These are phyloP conservation scores for Paracanthobrama guichenoti DNA, from an alignment of 2,113 vertebrate species.

Conservation along the genomic window DNA sequence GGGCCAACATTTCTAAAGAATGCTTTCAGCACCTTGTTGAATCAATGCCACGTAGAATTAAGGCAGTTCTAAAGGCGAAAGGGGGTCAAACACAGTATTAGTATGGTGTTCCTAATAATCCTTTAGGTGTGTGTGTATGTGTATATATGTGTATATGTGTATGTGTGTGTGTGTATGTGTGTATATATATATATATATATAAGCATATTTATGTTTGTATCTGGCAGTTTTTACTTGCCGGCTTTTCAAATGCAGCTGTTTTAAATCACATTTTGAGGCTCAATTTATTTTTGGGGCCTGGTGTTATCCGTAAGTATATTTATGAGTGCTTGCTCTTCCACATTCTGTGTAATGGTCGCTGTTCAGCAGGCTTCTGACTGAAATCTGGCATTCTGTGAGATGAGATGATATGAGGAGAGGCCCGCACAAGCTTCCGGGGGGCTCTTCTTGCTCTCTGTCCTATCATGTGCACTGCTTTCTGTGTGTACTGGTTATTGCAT, in stretches of 20 bases:
- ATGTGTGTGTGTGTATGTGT: no score
- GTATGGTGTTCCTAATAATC: no score
- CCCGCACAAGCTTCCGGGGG: slow-evolving; percentile 65
- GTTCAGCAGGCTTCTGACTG: slow-evolving; percentile 58
- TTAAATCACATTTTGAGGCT: slow-evolving; percentile 8
- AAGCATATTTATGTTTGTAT: not conserved
- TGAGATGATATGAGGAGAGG: slow-evolving; percentile 59
- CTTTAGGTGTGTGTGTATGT: no score
- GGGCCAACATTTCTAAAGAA: no score
- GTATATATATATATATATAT: not conserved
- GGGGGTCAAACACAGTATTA: no score
- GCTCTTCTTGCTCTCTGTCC: slow-evolving; percentile 65
- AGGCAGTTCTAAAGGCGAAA: no score
- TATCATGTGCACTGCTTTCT: slow-evolving; percentile 66
- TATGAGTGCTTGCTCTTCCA: slow-evolving; percentile 48
- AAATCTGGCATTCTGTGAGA: slow-evolving; percentile 73
- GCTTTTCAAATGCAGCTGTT: not conserved
- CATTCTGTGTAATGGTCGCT: slow-evolving; percentile 68
- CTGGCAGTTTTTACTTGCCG: not conserved
- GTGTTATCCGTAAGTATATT: slow-evolving; percentile 62
- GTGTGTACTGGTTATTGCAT: slow-evolving; percentile 50
- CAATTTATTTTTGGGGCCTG: slow-evolving; percentile 24
- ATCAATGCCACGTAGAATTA: no score
- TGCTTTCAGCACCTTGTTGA: no score
- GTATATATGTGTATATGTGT: no score